These are phyloP conservation scores for Ceratotherium simum DNA, from an alignment of 2,113 vertebrate genomes.

Conservation along the genomic window DNA sequence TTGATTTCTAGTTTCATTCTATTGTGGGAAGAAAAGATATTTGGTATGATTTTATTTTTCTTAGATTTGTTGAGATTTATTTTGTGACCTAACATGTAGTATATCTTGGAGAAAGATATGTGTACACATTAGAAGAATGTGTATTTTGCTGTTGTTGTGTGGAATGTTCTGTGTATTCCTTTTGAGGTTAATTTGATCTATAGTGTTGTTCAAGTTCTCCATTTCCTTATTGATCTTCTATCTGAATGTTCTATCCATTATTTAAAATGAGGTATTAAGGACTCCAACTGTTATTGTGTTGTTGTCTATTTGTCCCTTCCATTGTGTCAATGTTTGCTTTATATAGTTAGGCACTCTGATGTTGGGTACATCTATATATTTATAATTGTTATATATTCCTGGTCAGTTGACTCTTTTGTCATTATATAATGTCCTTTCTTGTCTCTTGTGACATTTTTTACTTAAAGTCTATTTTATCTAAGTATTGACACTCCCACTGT, in stretches of 20 bases:
- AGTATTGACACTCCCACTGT: not conserved
- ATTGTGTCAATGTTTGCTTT: not conserved
- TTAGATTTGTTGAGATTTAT: not conserved
- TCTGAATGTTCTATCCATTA: not conserved
- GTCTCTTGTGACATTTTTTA: not conserved
- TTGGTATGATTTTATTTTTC: not conserved
- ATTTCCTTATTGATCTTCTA: not conserved
- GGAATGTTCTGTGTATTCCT: not conserved
- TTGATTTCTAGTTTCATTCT: not conserved
- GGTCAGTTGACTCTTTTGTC: not conserved
- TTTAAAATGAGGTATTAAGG: not conserved
- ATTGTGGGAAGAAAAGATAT: not conserved
- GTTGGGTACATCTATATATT: not conserved
- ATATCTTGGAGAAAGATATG: not conserved
- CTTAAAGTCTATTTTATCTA: not conserved
- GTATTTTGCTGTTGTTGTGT: not conserved
- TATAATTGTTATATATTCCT: not conserved
- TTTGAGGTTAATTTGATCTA: not conserved
- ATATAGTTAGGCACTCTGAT: not conserved
- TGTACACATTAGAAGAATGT: not conserved
- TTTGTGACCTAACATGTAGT: not conserved
- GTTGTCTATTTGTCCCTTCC: not conserved
- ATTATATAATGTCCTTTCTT: not conserved
- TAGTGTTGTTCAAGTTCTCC: not conserved
- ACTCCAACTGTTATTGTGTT: not conserved